Conservation (phyloP, 2,113 vertebrate genomes). For the Terrapene triunguis region DNA sequence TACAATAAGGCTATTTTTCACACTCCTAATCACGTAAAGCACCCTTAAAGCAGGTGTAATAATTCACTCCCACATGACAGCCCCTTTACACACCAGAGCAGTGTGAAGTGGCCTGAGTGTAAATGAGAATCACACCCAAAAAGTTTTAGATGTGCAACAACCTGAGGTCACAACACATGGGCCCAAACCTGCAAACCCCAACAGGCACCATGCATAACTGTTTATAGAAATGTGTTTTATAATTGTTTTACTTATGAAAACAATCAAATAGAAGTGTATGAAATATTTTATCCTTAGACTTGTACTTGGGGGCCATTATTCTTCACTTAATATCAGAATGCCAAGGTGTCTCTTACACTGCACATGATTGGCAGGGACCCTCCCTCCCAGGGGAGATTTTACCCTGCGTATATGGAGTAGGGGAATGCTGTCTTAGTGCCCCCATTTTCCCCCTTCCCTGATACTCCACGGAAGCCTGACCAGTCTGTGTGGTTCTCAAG, state of each 20-base stretch:
- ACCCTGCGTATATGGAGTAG: not conserved
- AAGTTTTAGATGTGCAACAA: not conserved
- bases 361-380: not conserved
- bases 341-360: not conserved
- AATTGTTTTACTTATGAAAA: not conserved
- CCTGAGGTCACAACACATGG: rapidly evolving
- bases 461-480: not conserved
- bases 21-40: not conserved
- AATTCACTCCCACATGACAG: not conserved
- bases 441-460: not conserved
- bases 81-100: not conserved
- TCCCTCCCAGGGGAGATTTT: not conserved
- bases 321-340: not conserved
- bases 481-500: rapidly evolving
- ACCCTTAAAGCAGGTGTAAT: not conserved
- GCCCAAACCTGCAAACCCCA: not conserved
- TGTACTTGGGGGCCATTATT: not conserved
- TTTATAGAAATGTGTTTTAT: not conserved
- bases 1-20: not conserved
- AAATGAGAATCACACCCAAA: not conserved
- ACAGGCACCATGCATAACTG: not conserved
- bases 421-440: not conserved
- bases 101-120: not conserved
- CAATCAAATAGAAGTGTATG: constrained; percentile 13
- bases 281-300: not conserved